These are phyloP conservation scores for Pyrrhia umbra DNA, from an alignment of 2,888 invertebrate genomes.

Conservation along the genomic window DNA sequence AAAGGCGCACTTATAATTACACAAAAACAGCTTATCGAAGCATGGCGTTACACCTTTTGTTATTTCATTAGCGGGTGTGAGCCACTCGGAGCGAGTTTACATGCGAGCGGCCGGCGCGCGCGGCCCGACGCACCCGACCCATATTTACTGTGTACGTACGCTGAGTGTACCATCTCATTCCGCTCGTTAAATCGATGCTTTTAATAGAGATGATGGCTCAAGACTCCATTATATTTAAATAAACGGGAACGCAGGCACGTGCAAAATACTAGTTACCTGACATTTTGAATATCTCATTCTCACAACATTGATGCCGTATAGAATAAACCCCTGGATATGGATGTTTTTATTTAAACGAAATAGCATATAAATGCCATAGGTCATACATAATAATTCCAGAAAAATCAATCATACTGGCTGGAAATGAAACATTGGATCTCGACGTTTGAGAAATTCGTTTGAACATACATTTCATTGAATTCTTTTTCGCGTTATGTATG, in stretches of 20 bases:
- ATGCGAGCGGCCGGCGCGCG: constrained; percentile 65
- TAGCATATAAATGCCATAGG: constrained; percentile 62
- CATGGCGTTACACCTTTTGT: constrained; percentile 71
- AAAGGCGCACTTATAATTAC: constrained; percentile 57
- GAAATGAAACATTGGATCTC: not conserved
- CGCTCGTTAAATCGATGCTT: constrained; percentile 86
- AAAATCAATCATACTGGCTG: constrained; percentile 10
- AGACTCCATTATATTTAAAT: constrained; percentile 81
- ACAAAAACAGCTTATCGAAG: constrained; percentile 69
- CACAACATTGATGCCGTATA: constrained; percentile 52
- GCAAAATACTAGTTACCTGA: constrained; percentile 75
- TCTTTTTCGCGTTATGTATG: constrained; percentile 33
- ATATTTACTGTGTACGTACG: constrained; percentile 73
- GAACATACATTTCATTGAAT: constrained; percentile 3
- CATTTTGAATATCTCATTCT: constrained; percentile 68
- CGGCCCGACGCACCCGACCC: constrained; percentile 73
- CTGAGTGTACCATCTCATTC: constrained; percentile 78
- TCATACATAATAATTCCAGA: constrained; percentile 44
- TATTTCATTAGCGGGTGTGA: constrained; percentile 71
- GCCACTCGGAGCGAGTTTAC: constrained; percentile 67
- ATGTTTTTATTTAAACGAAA: constrained; percentile 60
- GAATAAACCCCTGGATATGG: constrained; percentile 52
- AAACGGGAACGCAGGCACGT: constrained; percentile 74
- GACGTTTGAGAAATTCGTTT: constrained; percentile 5
- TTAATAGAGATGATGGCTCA: constrained; percentile 85